These are phyloP conservation scores for Melanaphis sacchari DNA, from an alignment of 1,140 invertebrate genomes.

Conservation along the genomic window DNA sequence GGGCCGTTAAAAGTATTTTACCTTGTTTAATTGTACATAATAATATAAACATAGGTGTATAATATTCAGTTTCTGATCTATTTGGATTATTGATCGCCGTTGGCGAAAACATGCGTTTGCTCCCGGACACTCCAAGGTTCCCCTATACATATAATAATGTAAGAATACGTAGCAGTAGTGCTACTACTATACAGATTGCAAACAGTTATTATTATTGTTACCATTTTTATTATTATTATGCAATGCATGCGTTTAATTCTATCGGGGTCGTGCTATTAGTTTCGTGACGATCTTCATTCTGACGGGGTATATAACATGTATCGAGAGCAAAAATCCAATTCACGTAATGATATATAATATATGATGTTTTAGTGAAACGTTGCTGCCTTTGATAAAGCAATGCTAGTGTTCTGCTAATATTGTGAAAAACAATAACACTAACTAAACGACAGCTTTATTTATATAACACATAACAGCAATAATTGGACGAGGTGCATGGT, in stretches of 20 bases:
- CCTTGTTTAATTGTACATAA: not conserved
- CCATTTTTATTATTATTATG: not conserved
- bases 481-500: not conserved
- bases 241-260: not conserved
- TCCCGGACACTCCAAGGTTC: constrained; percentile 26
- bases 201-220: constrained; percentile 25
- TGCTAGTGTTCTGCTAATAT: not conserved
- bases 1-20: not conserved
- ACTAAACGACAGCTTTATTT: not conserved
- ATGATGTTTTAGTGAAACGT: not conserved
- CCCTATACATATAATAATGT: not conserved
- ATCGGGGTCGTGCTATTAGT: not conserved
- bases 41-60: not conserved
- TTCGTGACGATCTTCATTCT: constrained; percentile 8
- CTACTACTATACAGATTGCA: not conserved
- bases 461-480: not conserved
- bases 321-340: constrained; percentile 13
- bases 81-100: not conserved
- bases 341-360: not conserved
- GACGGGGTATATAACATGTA: not conserved
- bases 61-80: not conserved
- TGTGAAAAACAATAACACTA: not conserved
- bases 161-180: not conserved
- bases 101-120: not conserved
- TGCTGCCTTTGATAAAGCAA: not conserved